These are phyloP conservation scores for Myotis davidii DNA, from an alignment of 2,113 vertebrate species.

Conservation along the genomic window DNA sequence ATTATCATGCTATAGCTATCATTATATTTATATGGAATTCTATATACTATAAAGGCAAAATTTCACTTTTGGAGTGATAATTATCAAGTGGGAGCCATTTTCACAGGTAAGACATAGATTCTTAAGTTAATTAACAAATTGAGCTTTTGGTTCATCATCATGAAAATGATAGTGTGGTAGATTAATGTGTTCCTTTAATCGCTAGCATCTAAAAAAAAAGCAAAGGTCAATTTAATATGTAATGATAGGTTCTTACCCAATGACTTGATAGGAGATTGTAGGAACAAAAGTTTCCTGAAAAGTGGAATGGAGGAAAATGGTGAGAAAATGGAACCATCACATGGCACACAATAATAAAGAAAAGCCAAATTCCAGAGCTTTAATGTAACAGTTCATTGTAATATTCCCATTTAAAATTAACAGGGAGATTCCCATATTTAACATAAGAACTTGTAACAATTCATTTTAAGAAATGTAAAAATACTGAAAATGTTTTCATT, in stretches of 20 bases:
- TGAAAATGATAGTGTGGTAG: slow-evolving; percentile 43
- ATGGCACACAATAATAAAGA: neutral
- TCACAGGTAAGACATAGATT: neutral
- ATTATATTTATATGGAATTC: neutral
- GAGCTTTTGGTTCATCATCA: slow-evolving; percentile 35
- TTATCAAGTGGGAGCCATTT: slow-evolving; percentile 46
- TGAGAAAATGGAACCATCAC: neutral
- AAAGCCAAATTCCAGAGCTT: neutral
- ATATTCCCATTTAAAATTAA: slow-evolving; percentile 25
- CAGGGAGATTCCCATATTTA: neutral
- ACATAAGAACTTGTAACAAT: neutral
- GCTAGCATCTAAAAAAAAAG: slow-evolving; percentile 30
- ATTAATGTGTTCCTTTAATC: slow-evolving; percentile 9
- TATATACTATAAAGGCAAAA: neutral
- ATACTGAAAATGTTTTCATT: slow-evolving; percentile 34
- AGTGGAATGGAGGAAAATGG: neutral
- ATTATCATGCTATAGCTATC: neutral
- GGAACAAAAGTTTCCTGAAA: neutral
- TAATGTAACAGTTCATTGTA: neutral
- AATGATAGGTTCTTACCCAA: slow-evolving; percentile 15
- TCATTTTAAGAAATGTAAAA: slow-evolving; percentile 41
- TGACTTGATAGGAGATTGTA: neutral
- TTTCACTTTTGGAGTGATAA: slow-evolving; percentile 8
- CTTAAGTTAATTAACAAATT: slow-evolving; percentile 62
- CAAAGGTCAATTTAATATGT: neutral